Evolutionary conservation across 2,797 vertebrate genomes (phyloP).

Genomic region (Danio tinwini): DNA sequence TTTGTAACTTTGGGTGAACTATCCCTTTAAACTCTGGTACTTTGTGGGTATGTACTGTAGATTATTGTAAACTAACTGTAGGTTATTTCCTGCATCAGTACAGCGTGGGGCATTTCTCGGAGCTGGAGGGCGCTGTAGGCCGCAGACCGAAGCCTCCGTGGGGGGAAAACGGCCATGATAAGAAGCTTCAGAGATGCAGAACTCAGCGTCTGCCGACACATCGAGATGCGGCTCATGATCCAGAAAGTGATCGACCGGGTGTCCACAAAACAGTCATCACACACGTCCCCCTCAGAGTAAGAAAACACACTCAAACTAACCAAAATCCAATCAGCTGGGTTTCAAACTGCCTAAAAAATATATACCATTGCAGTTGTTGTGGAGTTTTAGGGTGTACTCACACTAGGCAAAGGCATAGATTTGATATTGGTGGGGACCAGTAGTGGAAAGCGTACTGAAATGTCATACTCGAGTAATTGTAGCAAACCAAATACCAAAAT

Average conservation of each 20-base stretch:
- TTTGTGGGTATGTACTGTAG: too few species aligned
- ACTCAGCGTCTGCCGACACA: conserved; percentile 44
- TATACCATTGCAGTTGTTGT: too few species aligned
- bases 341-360: too few species aligned
- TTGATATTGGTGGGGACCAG: too few species aligned
- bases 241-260: conserved; percentile 53
- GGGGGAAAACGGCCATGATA: conserved; percentile 65
- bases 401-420: too few species aligned
- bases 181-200: conserved; percentile 65
- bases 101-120: conserved; percentile 68
- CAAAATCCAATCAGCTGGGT: not conserved
- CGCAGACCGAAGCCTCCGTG: conserved; percentile 63
- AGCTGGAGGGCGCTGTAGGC: conserved; percentile 8
- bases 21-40: too few species aligned
- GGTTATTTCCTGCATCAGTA: conserved; percentile 69
- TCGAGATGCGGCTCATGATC: conserved; percentile 57
- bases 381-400: too few species aligned
- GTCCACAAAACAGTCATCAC: conserved; percentile 65
- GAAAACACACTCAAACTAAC: not conserved
- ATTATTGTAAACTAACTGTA: too few species aligned
- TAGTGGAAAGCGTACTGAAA: too few species aligned
- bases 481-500: too few species aligned
- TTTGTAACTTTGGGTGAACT: too few species aligned
- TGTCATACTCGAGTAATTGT: too few species aligned
- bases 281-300: conserved; percentile 80